phyloP scores from a whole-genome alignment of 2,888 invertebrate genomes.

The Branchipolynoe longqiensis region DNA sequence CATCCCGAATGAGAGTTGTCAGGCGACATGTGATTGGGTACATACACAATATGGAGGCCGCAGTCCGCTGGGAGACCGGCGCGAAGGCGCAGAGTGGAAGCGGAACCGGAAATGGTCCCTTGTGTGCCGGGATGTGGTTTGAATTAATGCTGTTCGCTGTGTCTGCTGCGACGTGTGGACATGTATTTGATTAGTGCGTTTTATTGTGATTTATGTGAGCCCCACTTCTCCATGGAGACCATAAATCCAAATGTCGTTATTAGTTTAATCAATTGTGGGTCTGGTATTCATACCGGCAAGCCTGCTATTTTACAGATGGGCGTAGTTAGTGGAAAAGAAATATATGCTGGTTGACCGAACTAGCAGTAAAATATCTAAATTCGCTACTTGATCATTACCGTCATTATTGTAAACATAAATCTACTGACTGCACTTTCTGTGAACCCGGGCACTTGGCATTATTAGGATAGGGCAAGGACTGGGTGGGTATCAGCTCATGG shows the following conservation, averaged over 20 bases:
- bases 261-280: too few species aligned
- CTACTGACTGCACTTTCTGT: too few species aligned
- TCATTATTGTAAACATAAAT: too few species aligned
- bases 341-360: too few species aligned
- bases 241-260: conserved; percentile 28
- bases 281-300: too few species aligned
- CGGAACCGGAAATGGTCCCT: not conserved
- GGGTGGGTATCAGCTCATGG: too few species aligned
- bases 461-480: too few species aligned
- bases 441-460: too few species aligned
- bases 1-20: conserved; percentile 8
- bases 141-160: not conserved
- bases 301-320: too few species aligned
- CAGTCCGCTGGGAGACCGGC: conserved; percentile 16
- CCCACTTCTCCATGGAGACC: conserved; percentile 30
- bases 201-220: not conserved
- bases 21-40: conserved; percentile 21
- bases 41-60: conserved; percentile 50
- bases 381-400: too few species aligned
- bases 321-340: too few species aligned
- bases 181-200: conserved; percentile 23
- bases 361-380: too few species aligned
- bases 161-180: conserved; percentile 1
- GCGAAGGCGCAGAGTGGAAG: not conserved
- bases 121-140: not conserved